Conservation (phyloP, 53 echinoderm and acorn worm species). For the Apostichopus leukothele region DNA sequence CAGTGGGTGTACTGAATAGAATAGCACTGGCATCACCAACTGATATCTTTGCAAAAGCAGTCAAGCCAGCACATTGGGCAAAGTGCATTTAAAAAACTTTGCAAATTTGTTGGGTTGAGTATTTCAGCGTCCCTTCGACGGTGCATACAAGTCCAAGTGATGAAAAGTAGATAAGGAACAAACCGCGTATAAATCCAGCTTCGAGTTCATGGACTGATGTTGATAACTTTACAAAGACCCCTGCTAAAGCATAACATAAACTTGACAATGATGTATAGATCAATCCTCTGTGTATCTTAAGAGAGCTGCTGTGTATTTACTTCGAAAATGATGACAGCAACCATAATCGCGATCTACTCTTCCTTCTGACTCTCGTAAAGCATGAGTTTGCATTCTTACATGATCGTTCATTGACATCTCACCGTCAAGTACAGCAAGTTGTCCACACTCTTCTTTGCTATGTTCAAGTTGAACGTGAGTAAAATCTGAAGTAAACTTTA, state of each 20-base stretch:
- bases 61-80: not conserved
- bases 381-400: too few species aligned
- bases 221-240: not conserved
- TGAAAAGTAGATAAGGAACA: not conserved
- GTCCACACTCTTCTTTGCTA: too few species aligned
- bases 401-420: too few species aligned
- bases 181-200: not conserved
- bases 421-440: too few species aligned
- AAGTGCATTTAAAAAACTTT: not conserved
- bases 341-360: too few species aligned
- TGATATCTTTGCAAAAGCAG: not conserved
- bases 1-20: not conserved
- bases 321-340: too few species aligned
- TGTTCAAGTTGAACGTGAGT: too few species aligned
- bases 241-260: not conserved
- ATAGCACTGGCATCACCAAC: slow-evolving; percentile 18
- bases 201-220: not conserved
- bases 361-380: too few species aligned
- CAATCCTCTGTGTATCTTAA: not conserved
- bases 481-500: too few species aligned
- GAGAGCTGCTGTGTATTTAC: too few species aligned
- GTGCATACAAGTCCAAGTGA: not conserved
- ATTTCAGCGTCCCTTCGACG: not conserved
- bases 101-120: not conserved
- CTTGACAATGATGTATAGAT: not conserved